Conservation (phyloP, 1,140 invertebrate species). For the Elymnias hypermnestra region DNA sequence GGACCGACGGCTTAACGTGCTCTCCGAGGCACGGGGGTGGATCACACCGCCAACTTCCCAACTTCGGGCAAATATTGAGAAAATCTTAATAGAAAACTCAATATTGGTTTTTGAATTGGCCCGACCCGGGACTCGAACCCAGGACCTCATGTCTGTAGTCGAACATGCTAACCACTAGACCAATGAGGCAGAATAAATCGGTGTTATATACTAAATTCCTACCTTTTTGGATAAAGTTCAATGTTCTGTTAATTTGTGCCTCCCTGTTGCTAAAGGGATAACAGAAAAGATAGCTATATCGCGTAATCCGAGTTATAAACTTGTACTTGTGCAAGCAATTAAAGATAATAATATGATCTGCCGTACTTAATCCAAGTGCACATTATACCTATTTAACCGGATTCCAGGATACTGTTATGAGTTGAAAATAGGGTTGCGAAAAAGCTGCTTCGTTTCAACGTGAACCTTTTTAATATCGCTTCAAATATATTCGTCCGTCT, state of each 20-base stretch:
- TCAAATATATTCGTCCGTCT: too few species aligned
- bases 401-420: constrained; percentile 61
- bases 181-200: neutral
- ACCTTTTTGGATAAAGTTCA: constrained; percentile 2
- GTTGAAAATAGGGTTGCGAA: constrained; percentile 22
- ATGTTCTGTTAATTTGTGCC: constrained; percentile 5
- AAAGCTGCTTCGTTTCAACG: neutral
- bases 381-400: constrained; percentile 68
- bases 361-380: constrained; percentile 46
- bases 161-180: too few species aligned
- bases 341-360: constrained; percentile 64
- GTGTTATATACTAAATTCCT: neutral
- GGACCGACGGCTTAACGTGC: too few species aligned
- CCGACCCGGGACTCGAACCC: too few species aligned
- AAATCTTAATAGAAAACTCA: too few species aligned
- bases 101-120: too few species aligned
- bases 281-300: constrained; percentile 23
- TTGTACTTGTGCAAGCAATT: constrained; percentile 57
- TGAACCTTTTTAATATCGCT: too few species aligned
- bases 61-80: too few species aligned
- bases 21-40: too few species aligned
- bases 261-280: constrained; percentile 5
- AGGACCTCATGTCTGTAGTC: too few species aligned
- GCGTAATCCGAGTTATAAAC: constrained; percentile 53
- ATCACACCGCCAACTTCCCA: too few species aligned